phyloP scores from a whole-genome alignment of 2,113 vertebrate genomes.

The Cephalopterus ornatus region DNA sequence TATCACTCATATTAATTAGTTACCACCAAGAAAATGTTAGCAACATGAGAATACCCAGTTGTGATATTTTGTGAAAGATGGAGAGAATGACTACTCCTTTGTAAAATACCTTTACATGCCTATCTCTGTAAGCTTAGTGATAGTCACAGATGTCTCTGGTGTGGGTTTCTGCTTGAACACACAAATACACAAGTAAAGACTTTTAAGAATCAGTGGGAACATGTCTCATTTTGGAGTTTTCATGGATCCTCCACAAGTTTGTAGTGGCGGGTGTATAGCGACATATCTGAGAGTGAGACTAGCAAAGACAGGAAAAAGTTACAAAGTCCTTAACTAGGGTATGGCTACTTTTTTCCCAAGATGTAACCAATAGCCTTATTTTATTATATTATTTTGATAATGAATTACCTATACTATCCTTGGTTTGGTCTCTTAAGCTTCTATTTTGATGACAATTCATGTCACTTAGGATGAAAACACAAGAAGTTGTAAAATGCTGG shows the following conservation, averaged over 20 bases:
- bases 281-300: accelerated
- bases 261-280: accelerated
- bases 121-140: neutral
- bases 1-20: neutral
- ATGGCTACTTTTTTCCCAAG: neutral
- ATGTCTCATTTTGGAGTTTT: neutral
- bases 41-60: neutral
- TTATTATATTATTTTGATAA: neutral
- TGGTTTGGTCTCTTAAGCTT: neutral
- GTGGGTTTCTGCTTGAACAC: neutral
- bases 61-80: neutral
- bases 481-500: neutral
- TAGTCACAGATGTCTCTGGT: neutral
- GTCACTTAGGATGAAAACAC: neutral
- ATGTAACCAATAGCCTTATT: neutral
- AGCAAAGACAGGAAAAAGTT: neutral
- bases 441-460: neutral
- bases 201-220: neutral
- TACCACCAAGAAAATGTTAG: neutral
- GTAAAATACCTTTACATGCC: accelerated
- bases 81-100: neutral
- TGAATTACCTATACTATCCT: neutral
- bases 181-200: neutral
- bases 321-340: neutral
- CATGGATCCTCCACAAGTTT: neutral